Base-by-base conservation (phyloP, 2,888 invertebrate species). In the Caenorhabditis afra region DNA sequence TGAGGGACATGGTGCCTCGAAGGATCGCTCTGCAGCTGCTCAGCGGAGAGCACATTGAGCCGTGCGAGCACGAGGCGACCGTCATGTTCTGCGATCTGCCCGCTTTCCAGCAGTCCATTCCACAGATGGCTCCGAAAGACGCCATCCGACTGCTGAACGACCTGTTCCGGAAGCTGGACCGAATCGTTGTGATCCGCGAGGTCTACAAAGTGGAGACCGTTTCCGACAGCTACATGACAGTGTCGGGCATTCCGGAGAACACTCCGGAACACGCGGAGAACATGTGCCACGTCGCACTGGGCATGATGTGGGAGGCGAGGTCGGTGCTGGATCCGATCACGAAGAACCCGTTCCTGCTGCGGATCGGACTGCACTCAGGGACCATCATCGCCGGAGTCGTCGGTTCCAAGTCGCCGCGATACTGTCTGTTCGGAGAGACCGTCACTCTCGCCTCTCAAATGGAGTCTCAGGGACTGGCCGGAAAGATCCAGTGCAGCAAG, bases 81-180 rank as follows among this genome's bases (percentile, higher is more conserved):
- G 89, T 90, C n/a, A 87, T 91, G 84, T 91, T 91, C 85, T 88
- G 90, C 52, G 91, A 91, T 77, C 88, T 91, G 7, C 91, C 91
- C 29, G 87, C 86, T 20, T 91, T 91, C 79, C 91, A 90, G 52
- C 86, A 84, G 65, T 90, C 91, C 49, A 89, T 91, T 0, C 87
- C 90, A 1, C 80, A 86, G 12, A 87, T 88, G 66, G 81, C 88
- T 10, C 91, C 91, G 1, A 87, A 89, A 58, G 87, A 90, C 35
- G 85, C 91, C n/a, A 90, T 91, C 3, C 80, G 84, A 62, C 85
- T 91, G 68, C 85, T 91, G n/a, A 91, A 91, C 82, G 89, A 89
- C 18, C 86, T 91, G 22, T 91, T 91, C 86, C 88, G 87, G 8
- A 85, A 87, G 16, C 81, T 88, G 44, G 89, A 89, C 45, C 75